Base-by-base conservation (phyloP, 2,113 vertebrate genomes). In the Pluvianellus socialis region DNA sequence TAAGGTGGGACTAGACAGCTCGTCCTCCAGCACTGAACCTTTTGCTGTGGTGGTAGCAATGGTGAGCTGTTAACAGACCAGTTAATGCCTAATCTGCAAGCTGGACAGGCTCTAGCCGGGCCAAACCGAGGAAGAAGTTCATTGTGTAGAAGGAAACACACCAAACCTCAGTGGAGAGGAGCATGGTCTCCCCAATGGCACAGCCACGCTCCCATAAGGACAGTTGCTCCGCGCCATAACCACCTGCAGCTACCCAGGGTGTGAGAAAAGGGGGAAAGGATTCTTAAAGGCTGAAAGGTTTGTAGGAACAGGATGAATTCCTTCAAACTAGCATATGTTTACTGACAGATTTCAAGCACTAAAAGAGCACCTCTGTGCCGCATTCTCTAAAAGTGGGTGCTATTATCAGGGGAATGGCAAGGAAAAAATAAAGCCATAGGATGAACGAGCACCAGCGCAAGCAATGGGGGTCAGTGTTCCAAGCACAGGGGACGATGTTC, bases 391-490 rank as follows among this genome's bases (percentile, higher is more conserved):
- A 71, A 7, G 3, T 50, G 24, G 8, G 6, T 62, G 12, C n/a
- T 74, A 22, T 20, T 3, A 11, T 16, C 22, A 38, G 38, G 38
- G 38, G 38, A 38, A 38, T 38, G 68, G 8, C 8, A 47, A 12
- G 12, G 21, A 12, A 67, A 66, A 82, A 82, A 20, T 40, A 72
- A 63, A 76, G 16, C 14, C 17, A 52, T 12, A 58, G 22, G 5
- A 5, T 35, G 12, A 76, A 67, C 21, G 18, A 72, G 9, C 22
- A 32, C 12, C 27, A 67, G 19, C 1, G 6, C 19, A 82, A 85
- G 17, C 6, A 71, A 33, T 0, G 1, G 15, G 6, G 4, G 22
- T 20, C 12, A 12, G 12, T 17, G 4, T 12, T 81, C 33, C 49
- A 56, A 63, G 20, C 12, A 71, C 8, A 47, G 14, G 1, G 5